phyloP scores from a whole-genome alignment of 1,140 invertebrate genomes.

The Drosophila busckii region DNA sequence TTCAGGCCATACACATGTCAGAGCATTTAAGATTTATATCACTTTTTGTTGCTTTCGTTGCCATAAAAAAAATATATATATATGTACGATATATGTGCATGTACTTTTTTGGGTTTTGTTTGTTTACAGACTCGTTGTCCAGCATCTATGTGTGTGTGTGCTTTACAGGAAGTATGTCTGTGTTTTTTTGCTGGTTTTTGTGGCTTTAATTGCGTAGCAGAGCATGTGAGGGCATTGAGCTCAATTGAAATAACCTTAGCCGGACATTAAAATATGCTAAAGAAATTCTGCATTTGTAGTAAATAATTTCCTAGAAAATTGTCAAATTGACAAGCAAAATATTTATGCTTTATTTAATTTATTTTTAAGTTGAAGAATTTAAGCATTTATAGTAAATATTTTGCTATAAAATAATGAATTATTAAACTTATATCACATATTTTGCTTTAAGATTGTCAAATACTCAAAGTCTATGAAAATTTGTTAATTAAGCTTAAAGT shows the following conservation, averaged over 20 bases:
- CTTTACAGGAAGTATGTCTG: slow-evolving; percentile 11
- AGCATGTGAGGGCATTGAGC: slow-evolving; percentile 10
- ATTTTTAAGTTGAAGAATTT: too few relatives aligned
- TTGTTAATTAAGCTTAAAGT: too few relatives aligned
- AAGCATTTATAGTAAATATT: too few relatives aligned
- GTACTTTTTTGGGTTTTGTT: too few relatives aligned
- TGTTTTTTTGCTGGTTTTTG: slow-evolving; percentile 54
- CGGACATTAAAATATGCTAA: too few relatives aligned
- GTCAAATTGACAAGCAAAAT: background rate
- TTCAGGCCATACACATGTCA: slow-evolving; percentile 64
- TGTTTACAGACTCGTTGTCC: slow-evolving; percentile 20
- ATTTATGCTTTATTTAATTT: too few relatives aligned
- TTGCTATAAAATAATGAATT: too few relatives aligned
- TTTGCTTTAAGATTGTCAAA: too few relatives aligned
- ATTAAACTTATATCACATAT: too few relatives aligned
- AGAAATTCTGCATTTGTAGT: slow-evolving; percentile 28
- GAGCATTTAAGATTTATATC: slow-evolving; percentile 70
- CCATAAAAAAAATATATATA: slow-evolving; percentile 10
- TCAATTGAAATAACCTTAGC: slow-evolving; percentile 56
- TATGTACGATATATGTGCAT: too few relatives aligned
- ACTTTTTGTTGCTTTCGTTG: slow-evolving; percentile 30
- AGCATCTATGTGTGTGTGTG: slow-evolving; percentile 30
- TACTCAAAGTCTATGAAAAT: too few relatives aligned
- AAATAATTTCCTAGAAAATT: slow-evolving; percentile 26
- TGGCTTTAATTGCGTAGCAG: slow-evolving; percentile 54